phyloP scores from a whole-genome alignment of 2,888 invertebrate genomes.

The Horisme vitalbata region DNA sequence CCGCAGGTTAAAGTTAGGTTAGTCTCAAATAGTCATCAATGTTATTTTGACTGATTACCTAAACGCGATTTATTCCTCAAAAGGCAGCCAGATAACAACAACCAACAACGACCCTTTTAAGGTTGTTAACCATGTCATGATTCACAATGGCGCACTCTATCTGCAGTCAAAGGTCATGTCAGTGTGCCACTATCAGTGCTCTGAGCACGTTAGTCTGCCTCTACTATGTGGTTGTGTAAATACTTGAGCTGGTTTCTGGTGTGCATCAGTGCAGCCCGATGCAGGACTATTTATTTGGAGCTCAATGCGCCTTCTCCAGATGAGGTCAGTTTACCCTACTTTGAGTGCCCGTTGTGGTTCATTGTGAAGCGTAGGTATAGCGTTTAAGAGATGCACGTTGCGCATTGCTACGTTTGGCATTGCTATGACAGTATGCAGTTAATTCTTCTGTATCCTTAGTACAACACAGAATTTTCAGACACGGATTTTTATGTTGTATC shows the following conservation, averaged over 20 bases:
- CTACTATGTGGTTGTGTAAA: conserved; percentile 42
- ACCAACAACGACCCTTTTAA: conserved; percentile 34
- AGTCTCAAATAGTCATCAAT: no score
- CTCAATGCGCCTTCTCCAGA: conserved; percentile 50
- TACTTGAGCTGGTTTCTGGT: conserved; percentile 37
- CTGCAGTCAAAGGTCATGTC: conserved; percentile 51
- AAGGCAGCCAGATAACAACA: conserved; percentile 21
- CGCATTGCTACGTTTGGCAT: no score
- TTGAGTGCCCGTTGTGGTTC: no score
- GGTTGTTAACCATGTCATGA: conserved; percentile 46
- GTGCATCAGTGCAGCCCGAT: conserved; percentile 39
- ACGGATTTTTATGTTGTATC: no score
- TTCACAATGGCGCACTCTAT: conserved; percentile 31
- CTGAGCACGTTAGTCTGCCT: conserved; percentile 42
- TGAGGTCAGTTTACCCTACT: conserved; percentile 51
- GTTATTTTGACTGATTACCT: no score
- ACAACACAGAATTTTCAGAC: no score
- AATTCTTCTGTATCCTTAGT: no score
- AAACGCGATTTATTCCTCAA: not conserved
- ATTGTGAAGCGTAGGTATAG: no score
- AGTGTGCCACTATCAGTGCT: conserved; percentile 31
- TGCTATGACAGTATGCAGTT: no score
- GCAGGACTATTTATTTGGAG: conserved; percentile 59
- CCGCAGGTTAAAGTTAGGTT: no score
- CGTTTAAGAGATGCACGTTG: no score